Evolutionary conservation across 1,140 invertebrate species (phyloP).

Genomic region (Pseudoatta argentina): DNA sequence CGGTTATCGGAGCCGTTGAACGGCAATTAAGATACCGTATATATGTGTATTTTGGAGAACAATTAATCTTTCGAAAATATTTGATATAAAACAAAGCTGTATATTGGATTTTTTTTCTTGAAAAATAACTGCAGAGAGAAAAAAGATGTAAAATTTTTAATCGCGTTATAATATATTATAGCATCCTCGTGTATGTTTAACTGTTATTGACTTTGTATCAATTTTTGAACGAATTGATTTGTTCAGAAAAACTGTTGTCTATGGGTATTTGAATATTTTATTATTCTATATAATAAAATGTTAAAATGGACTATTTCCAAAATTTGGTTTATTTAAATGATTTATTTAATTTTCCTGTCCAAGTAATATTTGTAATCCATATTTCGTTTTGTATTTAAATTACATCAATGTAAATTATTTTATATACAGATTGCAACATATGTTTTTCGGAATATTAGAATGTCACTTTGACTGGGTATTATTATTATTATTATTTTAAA

Average conservation of each 20-base stretch:
- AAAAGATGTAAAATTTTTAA: background rate
- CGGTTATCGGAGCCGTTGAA: background rate
- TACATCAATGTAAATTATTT: background rate
- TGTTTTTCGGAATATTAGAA: background rate
- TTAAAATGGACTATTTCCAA: background rate
- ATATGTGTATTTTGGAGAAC: background rate
- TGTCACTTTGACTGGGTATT: background rate
- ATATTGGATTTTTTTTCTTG: background rate
- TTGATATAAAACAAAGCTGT: background rate
- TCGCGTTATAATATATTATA: background rate
- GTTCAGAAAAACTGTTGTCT: background rate
- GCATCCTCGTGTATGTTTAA: background rate
- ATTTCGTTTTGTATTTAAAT: conserved; percentile 11
- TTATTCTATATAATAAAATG: background rate
- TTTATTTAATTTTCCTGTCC: background rate
- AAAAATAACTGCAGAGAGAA: background rate
- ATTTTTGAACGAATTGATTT: background rate
- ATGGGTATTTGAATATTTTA: background rate
- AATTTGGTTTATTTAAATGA: background rate
- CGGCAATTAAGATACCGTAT: conserved; percentile 2
- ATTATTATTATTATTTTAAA: background rate
- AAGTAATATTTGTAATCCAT: background rate
- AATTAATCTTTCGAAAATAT: background rate
- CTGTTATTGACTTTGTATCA: conserved; percentile 21
- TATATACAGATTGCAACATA: background rate